Conservation (phyloP, 2,113 vertebrate species). For the Ailuropoda melanoleuca region DNA sequence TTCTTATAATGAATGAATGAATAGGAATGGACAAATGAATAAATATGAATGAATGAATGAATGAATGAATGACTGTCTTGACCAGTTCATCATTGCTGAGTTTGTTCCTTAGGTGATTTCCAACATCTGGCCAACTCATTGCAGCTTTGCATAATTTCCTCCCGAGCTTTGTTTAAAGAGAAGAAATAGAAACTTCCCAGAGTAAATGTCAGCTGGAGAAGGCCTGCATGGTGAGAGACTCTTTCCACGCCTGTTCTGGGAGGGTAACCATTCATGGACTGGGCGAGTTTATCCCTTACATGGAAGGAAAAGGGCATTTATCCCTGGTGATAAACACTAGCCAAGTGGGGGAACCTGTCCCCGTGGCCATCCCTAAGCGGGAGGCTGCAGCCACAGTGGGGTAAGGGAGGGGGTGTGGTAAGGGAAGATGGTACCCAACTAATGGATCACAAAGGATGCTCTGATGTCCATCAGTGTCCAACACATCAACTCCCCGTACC, state of each 20-base stretch:
- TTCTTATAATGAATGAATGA: background rate
- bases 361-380: background rate
- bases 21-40: background rate
- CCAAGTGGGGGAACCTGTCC: background rate
- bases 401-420: accelerated
- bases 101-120: background rate
- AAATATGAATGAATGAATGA: background rate
- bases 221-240: background rate
- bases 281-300: background rate
- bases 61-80: background rate
- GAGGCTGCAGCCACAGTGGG: accelerated
- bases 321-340: background rate
- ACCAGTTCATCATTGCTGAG: background rate
- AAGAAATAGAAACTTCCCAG: background rate
- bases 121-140: background rate
- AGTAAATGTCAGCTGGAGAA: background rate
- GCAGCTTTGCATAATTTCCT: background rate
- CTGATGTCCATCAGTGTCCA: background rate
- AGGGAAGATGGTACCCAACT: background rate
- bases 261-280: background rate
- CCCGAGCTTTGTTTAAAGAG: background rate
- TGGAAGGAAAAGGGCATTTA: background rate
- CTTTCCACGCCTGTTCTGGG: background rate
- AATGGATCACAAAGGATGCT: background rate
- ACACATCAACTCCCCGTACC: background rate